phyloP scores from a whole-genome alignment of 1,140 invertebrate genomes.

The Danaus melanippus region DNA sequence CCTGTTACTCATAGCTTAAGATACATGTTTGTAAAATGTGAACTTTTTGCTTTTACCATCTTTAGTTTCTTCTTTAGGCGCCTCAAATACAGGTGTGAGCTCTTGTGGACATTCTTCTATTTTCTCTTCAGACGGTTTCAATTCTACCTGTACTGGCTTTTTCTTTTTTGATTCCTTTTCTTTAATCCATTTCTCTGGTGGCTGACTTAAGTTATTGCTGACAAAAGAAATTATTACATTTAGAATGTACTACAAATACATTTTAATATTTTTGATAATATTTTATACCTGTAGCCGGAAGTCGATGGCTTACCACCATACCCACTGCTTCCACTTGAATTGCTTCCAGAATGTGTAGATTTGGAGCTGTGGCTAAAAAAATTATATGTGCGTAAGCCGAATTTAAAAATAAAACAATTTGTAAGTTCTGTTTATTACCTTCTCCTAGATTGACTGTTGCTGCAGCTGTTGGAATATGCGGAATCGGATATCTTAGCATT shows the following conservation, averaged over 20 bases:
- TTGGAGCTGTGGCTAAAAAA: slow-evolving; percentile 81
- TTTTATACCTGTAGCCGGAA: slow-evolving; percentile 71
- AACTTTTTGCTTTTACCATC: slow-evolving; percentile 33
- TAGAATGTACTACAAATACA: slow-evolving; percentile 2
- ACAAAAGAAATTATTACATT: slow-evolving; percentile 10
- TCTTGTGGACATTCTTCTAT: slow-evolving; percentile 24
- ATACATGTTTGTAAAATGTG: slow-evolving; percentile 4
- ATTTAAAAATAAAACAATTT: slow-evolving; percentile 3
- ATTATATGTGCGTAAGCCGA: slow-evolving; percentile 14
- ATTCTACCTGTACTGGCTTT: slow-evolving; percentile 42
- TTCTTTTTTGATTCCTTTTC: slow-evolving; percentile 73
- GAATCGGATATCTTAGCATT: slow-evolving; percentile 82
- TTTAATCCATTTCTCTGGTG: slow-evolving; percentile 58
- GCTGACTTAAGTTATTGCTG: slow-evolving; percentile 33
- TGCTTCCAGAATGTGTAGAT: slow-evolving; percentile 81
- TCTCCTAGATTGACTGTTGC: slow-evolving; percentile 81
- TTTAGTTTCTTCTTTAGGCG: slow-evolving; percentile 24
- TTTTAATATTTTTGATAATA: slow-evolving; percentile 1
- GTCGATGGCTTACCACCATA: slow-evolving; percentile 78
- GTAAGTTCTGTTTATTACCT: slow-evolving; percentile 69
- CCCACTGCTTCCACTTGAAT: slow-evolving; percentile 84
- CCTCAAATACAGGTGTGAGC: slow-evolving; percentile 22
- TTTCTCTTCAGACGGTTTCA: slow-evolving; percentile 10
- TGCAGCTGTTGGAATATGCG: slow-evolving; percentile 83
- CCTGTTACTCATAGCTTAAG: not conserved